Percentiles rank a stretch among this genome's conserved stretches.
These are phyloP conservation scores for Trichogramma pretiosum DNA, from an alignment of 1,140 invertebrate genomes.

Conservation along the genomic window DNA sequence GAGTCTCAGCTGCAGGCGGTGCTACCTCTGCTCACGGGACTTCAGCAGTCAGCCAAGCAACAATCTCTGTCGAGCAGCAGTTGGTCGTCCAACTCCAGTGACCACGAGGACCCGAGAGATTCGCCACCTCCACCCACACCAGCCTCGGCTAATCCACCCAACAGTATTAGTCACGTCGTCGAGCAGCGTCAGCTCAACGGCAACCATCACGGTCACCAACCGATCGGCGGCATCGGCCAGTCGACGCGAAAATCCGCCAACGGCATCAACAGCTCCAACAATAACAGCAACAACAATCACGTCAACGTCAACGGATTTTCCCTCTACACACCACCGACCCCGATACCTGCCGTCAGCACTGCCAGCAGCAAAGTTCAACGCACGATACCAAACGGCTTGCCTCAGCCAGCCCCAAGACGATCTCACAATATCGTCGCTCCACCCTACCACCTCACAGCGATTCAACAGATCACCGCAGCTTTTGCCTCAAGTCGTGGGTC, in stretches of 20 bases:
- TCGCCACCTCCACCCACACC: conserved; percentile 32
- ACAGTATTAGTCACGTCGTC: not conserved
- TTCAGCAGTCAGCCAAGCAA: too few species aligned
- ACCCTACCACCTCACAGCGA: conserved; percentile 31
- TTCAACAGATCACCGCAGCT: conserved; percentile 27
- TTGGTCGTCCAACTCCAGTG: conserved; percentile 18
- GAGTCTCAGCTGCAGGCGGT: conserved; percentile 29
- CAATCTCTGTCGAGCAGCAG: too few species aligned
- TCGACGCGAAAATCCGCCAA: conserved; percentile 14
- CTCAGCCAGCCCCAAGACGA: conserved; percentile 43
- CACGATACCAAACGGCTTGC: conserved; percentile 35
- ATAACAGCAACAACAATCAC: too few species aligned
- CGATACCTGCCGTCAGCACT: conserved; percentile 42
- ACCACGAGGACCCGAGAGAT: conserved; percentile 26
- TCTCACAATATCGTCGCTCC: conserved; percentile 44
- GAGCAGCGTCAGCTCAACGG: conserved; percentile 38
- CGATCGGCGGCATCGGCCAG: conserved; percentile 29
- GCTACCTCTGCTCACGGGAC: not conserved
- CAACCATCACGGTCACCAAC: conserved; percentile 38
- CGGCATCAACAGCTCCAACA: conserved; percentile 11
- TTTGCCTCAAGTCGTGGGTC: conserved; percentile 28
- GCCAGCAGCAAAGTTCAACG: conserved; percentile 39
- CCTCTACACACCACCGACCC: conserved; percentile 49
- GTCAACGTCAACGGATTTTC: conserved; percentile 46
- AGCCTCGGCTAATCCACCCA: not conserved